Base-by-base conservation (phyloP, 1,140 invertebrate genomes). In the Holcopasites calliopsidis region DNA sequence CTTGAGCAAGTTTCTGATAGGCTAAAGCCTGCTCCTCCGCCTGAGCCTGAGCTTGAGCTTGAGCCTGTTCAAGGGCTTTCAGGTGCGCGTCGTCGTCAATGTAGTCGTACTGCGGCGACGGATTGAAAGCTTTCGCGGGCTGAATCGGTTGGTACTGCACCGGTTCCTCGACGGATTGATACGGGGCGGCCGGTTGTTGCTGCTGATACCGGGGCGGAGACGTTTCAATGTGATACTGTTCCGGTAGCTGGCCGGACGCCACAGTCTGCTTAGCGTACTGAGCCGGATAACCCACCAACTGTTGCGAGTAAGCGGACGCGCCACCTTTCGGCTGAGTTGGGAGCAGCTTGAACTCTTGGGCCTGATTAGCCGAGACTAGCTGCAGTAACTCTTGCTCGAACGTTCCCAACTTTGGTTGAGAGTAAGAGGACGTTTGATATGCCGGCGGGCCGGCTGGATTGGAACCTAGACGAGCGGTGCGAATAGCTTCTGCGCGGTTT, bases 141-240 rank as follows among this genome's bases (percentile, higher is more conserved):
- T 77, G 87, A 10, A 78, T 55, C 18, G 85, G 84, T 60, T 86
- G 84, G 18, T 88, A 87, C 13, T 87, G 87, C 21, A 75, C 82
- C 0, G 87, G 84, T 61, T 89, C 85, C 6, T 87, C 86, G 11
- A 79, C 40, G 2, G 86, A 62, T 13, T 84, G 82, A 26, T 87
- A 86, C 13, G 77, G 61, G 0, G 77, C 44, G 0, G 64, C 60
- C 0, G 28, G 47, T 8, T 86, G 82, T 3, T 70, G 82, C 18
- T 84, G 85, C n/a, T 86, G 78, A 62, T 88, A 86, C 21, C 84
- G 77, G 0, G 84, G 86, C 4, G 83, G 87, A 6, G 88, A 88
- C 0, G 91, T 92, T 62, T 92, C 91, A 26, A 91, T 89, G 50
- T 91, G 91, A 31, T 92, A 92, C 31, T 92, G 91, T 60, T 91